Conservation (phyloP, 92 coral and sea anemone species). For the Chrysogorgia sp. region DNA sequence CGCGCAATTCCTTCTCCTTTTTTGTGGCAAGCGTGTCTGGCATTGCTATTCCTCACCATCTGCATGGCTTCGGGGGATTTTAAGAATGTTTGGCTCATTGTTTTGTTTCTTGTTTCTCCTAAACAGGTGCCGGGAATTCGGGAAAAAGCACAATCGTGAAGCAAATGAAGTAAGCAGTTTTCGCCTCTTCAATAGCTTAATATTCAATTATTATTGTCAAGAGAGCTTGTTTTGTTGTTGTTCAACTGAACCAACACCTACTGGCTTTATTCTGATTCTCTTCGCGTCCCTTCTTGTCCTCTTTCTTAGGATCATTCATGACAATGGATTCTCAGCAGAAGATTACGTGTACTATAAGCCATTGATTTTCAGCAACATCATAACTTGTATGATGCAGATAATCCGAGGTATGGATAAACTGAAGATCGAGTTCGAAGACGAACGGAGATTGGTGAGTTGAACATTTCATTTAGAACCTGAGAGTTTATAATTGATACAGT, state of each 20-base stretch:
- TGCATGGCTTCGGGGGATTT: slow-evolving; percentile 42
- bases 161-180: slow-evolving; percentile 38
- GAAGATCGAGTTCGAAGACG: slow-evolving; percentile 95
- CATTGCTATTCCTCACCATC: too few relatives aligned
- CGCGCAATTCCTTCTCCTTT: not conserved
- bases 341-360: slow-evolving; percentile 98
- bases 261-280: slow-evolving; percentile 56
- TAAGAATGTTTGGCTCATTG: slow-evolving; percentile 32
- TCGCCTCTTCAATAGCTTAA: slow-evolving; percentile 56
- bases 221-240: slow-evolving; percentile 73
- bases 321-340: slow-evolving; percentile 95
- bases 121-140: slow-evolving; percentile 99
- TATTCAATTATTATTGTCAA: slow-evolving; percentile 78
- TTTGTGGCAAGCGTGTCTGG: too few relatives aligned
- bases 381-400: slow-evolving; percentile 87
- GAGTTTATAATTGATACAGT: slow-evolving; percentile 34
- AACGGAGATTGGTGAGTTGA: slow-evolving; percentile 87
- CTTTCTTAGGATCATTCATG: slow-evolving; percentile 89
- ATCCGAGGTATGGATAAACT: slow-evolving; percentile 99
- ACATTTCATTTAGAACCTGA: slow-evolving; percentile 20
- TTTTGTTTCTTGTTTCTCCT: slow-evolving; percentile 6
- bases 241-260: slow-evolving; percentile 61
- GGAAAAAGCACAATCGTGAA: slow-evolving; percentile 99
- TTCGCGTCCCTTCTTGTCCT: slow-evolving; percentile 61
- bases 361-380: slow-evolving; percentile 85